phyloP scores from a whole-genome alignment of 2,113 vertebrate species.

The Elephas maximus region DNA sequence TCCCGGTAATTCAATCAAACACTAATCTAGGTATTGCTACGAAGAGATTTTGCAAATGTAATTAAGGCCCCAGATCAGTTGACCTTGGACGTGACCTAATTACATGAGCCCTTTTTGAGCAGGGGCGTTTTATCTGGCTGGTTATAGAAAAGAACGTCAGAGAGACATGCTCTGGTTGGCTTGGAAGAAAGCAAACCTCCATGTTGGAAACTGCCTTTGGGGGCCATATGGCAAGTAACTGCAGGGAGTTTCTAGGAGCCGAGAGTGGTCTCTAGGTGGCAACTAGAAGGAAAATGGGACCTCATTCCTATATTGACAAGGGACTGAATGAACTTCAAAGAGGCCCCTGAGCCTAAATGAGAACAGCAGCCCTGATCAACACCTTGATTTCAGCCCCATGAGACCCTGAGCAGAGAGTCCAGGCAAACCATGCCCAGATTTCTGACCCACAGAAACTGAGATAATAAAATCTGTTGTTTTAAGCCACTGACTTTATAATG shows the following conservation, averaged over 20 bases:
- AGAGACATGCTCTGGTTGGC: neutral
- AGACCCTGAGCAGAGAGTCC: constrained; percentile 28
- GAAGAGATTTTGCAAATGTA: constrained; percentile 27
- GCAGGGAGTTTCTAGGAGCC: neutral
- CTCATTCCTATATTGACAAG: neutral
- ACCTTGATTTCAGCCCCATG: constrained; percentile 22
- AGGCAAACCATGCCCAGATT: neutral
- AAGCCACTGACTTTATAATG: constrained; percentile 19
- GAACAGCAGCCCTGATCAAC: neutral
- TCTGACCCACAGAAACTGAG: constrained; percentile 17
- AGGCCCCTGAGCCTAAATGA: neutral
- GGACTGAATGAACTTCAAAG: neutral
- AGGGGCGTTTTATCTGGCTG: neutral
- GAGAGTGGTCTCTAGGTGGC: neutral
- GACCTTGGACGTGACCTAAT: neutral
- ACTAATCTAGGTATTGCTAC: neutral
- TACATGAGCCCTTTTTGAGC: constrained; percentile 9
- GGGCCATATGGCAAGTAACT: neutral
- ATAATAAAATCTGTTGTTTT: constrained; percentile 47
- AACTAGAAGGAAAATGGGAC: neutral
- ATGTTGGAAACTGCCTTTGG: constrained; percentile 27
- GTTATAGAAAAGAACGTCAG: constrained; percentile 30
- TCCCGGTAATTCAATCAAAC: constrained; percentile 53
- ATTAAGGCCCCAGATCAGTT: constrained; percentile 38
- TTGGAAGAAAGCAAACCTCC: constrained; percentile 23